phyloP scores from a whole-genome alignment of 2,113 vertebrate species.

The Pelodiscus sinensis region DNA sequence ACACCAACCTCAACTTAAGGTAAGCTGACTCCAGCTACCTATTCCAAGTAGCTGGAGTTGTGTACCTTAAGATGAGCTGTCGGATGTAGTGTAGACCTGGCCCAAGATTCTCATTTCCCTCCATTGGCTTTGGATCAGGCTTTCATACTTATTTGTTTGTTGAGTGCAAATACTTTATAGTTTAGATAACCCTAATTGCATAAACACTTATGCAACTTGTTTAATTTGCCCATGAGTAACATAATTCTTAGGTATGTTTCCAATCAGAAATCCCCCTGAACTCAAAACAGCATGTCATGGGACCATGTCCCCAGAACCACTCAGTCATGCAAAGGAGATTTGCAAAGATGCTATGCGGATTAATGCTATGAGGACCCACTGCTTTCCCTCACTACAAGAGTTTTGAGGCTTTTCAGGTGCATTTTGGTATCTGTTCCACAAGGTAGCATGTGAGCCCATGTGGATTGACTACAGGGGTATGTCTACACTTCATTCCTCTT shows the following conservation, averaged over 20 bases:
- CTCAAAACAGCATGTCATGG: neutral
- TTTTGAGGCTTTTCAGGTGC: neutral
- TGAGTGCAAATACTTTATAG: neutral
- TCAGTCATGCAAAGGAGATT: neutral
- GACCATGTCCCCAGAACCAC: neutral
- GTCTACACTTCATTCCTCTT: no score
- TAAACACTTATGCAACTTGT: neutral
- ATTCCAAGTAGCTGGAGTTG: no score
- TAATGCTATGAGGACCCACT: neutral
- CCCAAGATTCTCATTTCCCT: neutral
- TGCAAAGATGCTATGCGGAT: neutral
- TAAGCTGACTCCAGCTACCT: no score
- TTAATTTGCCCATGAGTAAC: neutral
- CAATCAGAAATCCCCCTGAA: neutral
- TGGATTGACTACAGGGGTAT: conserved; percentile 30
- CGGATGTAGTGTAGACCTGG: no score
- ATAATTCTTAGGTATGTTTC: neutral
- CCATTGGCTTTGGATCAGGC: neutral
- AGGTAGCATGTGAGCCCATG: conserved; percentile 9
- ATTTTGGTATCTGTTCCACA: neutral
- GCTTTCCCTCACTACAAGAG: neutral
- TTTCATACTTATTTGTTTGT: neutral
- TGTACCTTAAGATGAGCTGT: no score
- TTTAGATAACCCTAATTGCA: neutral
- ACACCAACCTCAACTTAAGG: no score